These are phyloP conservation scores for Leptoclinus maculatus DNA, from an alignment of 2,797 vertebrate species.

Conservation along the genomic window DNA sequence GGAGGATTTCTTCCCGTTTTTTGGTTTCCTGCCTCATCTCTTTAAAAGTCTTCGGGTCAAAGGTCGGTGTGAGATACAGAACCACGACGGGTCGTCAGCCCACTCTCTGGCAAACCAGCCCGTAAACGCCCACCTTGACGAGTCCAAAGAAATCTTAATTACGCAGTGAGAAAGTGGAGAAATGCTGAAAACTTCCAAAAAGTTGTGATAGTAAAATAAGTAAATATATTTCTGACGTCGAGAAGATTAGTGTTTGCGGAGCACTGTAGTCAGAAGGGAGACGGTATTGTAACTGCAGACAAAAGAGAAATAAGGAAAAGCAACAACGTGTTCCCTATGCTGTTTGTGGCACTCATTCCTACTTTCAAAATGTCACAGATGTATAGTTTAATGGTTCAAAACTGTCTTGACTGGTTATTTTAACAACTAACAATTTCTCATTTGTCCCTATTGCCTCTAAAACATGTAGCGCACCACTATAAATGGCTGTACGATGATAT, in stretches of 20 bases:
- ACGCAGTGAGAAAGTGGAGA: background rate
- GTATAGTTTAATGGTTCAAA: background rate
- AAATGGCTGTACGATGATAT: background rate
- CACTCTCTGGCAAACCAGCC: background rate
- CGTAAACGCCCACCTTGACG: background rate
- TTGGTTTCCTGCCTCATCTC: background rate
- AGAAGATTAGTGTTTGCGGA: background rate
- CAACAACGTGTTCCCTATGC: background rate
- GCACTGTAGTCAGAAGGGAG: background rate
- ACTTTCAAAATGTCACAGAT: background rate
- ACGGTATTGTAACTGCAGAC: background rate
- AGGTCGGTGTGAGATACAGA: conserved; percentile 13
- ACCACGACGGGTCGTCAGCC: background rate
- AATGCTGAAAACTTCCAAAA: background rate
- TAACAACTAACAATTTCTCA: background rate
- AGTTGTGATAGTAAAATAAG: background rate
- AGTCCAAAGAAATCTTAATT: background rate
- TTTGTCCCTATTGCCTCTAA: too few species aligned
- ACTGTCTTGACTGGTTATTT: background rate
- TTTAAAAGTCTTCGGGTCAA: conserved; percentile 1
- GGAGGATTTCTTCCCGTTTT: background rate
- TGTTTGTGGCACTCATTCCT: background rate
- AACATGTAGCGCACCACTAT: too few species aligned
- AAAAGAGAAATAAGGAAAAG: background rate
- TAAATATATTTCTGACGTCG: background rate